A percentile compares a stretch with the other conserved stretches of the same genome.
These are phyloP conservation scores for Opisthograptis luteolata DNA, from an alignment of 2,888 invertebrate species.

Conservation along the genomic window DNA sequence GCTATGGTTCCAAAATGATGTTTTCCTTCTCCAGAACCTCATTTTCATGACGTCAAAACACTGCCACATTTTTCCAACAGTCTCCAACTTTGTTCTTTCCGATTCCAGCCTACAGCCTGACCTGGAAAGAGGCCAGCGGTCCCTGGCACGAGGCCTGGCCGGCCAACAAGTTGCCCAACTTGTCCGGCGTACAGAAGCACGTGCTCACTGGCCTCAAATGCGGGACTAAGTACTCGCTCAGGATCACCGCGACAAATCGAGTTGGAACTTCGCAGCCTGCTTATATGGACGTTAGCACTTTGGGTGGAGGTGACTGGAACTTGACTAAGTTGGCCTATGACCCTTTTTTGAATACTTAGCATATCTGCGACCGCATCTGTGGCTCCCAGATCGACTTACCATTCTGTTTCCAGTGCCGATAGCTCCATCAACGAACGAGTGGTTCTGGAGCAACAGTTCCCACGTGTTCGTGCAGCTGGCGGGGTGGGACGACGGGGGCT, in stretches of 20 bases:
- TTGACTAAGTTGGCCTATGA: too few species aligned
- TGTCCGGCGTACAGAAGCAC: slow-evolving; percentile 85
- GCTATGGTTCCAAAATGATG: too few species aligned
- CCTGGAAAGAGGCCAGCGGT: slow-evolving; percentile 79
- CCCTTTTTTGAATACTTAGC: too few species aligned
- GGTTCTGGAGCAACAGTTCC: slow-evolving; percentile 91
- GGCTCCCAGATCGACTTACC: too few species aligned
- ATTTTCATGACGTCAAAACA: too few species aligned
- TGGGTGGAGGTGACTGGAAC: slow-evolving; percentile 79
- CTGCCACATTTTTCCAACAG: too few species aligned
- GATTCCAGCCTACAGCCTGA: slow-evolving; percentile 77
- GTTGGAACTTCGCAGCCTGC: slow-evolving; percentile 91
- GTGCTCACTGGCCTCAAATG: slow-evolving; percentile 89
- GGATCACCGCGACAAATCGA: slow-evolving; percentile 91
- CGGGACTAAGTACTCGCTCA: slow-evolving; percentile 92
- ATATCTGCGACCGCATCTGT: too few species aligned
- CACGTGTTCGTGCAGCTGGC: slow-evolving; percentile 90
- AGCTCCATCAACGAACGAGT: slow-evolving; percentile 88
- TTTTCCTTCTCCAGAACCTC: too few species aligned
- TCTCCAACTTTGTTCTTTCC: not conserved
- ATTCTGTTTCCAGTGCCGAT: slow-evolving; percentile 78
- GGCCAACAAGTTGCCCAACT: slow-evolving; percentile 81
- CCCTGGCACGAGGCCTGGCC: slow-evolving; percentile 86
- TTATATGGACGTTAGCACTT: slow-evolving; percentile 85
- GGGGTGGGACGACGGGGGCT: slow-evolving; percentile 94